Evolutionary conservation across 2,888 invertebrate species (phyloP).

Genomic region (Cheilosia variabilis): DNA sequence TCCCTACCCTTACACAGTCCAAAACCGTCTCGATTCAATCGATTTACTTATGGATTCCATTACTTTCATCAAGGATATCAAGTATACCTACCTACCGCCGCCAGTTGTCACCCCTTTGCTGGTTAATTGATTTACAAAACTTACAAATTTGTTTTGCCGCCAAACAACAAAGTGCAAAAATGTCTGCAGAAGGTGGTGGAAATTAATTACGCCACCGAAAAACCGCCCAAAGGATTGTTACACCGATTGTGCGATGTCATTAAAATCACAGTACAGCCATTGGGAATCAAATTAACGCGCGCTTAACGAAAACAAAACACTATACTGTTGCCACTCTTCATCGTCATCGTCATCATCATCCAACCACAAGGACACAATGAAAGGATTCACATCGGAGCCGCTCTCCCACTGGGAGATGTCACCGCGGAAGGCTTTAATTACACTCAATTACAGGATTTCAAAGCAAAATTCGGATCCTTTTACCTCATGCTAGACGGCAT

Average conservation of each 20-base stretch:
- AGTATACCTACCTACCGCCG: not conserved
- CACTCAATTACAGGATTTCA: constrained; percentile 83
- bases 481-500: constrained; percentile 75
- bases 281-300: constrained; percentile 76
- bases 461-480: constrained; percentile 79
- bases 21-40: too few relatives aligned
- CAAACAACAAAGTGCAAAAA: constrained; percentile 61
- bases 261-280: constrained; percentile 65
- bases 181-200: constrained; percentile 29
- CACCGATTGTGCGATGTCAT: constrained; percentile 63
- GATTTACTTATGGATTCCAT: too few relatives aligned
- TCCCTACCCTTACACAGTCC: too few relatives aligned
- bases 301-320: constrained; percentile 76
- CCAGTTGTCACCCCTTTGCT: constrained; percentile 8
- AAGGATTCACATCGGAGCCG: constrained; percentile 42
- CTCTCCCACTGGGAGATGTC: constrained; percentile 68
- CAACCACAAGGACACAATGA: constrained; percentile 41
- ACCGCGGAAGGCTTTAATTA: constrained; percentile 81
- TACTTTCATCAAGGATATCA: too few relatives aligned
- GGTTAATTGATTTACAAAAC: constrained; percentile 63
- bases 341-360: constrained; percentile 37
- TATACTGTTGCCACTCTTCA: constrained; percentile 41
- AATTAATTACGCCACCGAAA: constrained; percentile 67
- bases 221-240: constrained; percentile 60
- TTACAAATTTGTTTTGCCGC: constrained; percentile 54